A percentile compares a stretch with the other conserved stretches of the same genome.
Evolutionary conservation across 2,797 vertebrate species (phyloP).

Genomic region (Orientallactaga sibirica): DNA sequence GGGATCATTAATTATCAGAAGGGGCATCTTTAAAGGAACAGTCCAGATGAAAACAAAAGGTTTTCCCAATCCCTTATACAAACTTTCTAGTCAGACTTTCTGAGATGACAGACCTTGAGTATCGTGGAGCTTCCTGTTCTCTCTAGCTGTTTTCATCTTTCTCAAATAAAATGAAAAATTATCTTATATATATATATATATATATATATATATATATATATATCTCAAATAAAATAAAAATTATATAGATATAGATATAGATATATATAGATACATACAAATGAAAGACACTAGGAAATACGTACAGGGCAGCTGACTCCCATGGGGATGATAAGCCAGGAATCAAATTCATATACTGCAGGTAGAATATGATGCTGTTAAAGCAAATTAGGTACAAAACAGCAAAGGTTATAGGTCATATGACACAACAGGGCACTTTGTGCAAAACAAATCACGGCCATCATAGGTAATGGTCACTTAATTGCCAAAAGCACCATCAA

Average conservation of each 20-base stretch:
- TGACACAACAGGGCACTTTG: neutral
- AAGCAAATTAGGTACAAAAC: neutral
- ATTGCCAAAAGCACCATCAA: neutral
- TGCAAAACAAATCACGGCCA: neutral
- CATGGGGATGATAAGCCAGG: neutral
- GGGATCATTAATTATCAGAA: slow-evolving; percentile 46
- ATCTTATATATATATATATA: too few species aligned
- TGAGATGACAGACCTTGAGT: neutral
- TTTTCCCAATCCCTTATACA: slow-evolving; percentile 30
- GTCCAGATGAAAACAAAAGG: neutral
- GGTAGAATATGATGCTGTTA: neutral
- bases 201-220: too few species aligned
- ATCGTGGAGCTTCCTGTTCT: too few species aligned
- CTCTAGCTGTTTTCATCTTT: too few species aligned
- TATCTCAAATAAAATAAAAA: too few species aligned
- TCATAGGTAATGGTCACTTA: neutral
- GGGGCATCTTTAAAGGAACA: too few species aligned
- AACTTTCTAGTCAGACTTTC: neutral
- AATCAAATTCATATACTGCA: neutral
- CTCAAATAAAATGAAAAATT: too few species aligned
- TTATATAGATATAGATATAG: neutral
- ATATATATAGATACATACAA: neutral
- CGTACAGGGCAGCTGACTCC: neutral
- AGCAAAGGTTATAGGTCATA: neutral
- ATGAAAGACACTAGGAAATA: neutral